Base-by-base conservation (phyloP, 1,140 invertebrate genomes). In the Dreissena rostriformis region DNA sequence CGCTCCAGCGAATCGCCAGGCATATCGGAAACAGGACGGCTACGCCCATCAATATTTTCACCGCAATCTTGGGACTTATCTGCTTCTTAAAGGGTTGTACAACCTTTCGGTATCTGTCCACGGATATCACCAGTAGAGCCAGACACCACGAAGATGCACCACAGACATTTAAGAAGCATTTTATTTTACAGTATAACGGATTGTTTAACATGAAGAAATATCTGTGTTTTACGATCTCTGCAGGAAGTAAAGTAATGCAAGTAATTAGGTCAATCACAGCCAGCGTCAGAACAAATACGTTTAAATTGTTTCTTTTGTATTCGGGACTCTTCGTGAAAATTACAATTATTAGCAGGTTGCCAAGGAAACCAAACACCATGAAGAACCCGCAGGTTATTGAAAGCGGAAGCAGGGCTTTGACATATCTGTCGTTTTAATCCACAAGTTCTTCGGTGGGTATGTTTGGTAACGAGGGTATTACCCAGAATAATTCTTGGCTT, bases 101-200 rank as follows among this genome's bases (percentile, higher is more conserved):
- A 12, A 83, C 81, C 26, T 83, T 83, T 17, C 73, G 67, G 39
- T 70, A 83, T 19, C 81, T 65, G 39, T 83, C 81, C 24, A 83
- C 61, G 10, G 72, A 83, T 65, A 83, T 76, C 0, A 76, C 24
- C 17, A 76, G 24, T 17, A 83, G 28, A 0, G 73, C 52, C 53
- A 83, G n/a, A 15, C 72, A 65, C 0, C 61, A 72, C 0, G 81
- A 52, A 55, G 63, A 57, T 17, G 39, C 65, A n/a, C 52, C 81
- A 52, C 29, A 75, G n/a, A 76, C 73, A n/a, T 83, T 83, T 24
- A 75, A 68, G 2, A 75, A 22, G 29, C 81, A 83, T 55, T 83
- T 83, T 4, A 83, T 51, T 70, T 83, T 83, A 22, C 81, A 83
- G 12, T 57, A 22, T 15, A 22, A 65, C 0, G 61, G 8, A 74